A percentile compares a stretch with the other conserved stretches of the same genome.
Conservation (phyloP, 2,888 invertebrate genomes). For the Sphecodes monilicornis region DNA sequence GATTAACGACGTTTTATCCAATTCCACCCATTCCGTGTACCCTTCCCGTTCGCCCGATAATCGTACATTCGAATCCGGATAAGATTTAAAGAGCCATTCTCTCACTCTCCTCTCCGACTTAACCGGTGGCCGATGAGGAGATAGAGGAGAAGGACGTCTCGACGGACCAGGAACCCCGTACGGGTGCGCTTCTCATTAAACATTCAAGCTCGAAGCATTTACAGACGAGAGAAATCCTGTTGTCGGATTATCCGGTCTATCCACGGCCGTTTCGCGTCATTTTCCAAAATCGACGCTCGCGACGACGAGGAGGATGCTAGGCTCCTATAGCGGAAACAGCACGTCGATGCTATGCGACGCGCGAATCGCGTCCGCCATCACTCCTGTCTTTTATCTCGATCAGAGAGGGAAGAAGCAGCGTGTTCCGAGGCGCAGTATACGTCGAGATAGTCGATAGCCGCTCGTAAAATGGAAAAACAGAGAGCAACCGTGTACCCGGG, state of each 20-base stretch:
- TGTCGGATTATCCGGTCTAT: constrained; percentile 35
- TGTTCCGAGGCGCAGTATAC: neutral
- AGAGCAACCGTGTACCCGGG: neutral
- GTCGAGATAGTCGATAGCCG: neutral
- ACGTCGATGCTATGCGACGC: neutral
- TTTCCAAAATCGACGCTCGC: neutral
- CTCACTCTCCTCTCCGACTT: neutral
- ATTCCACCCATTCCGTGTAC: constrained; percentile 74
- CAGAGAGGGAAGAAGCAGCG: neutral
- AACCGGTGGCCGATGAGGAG: neutral
- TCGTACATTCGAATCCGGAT: constrained; percentile 71
- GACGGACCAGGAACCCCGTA: constrained; percentile 39
- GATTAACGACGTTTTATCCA: constrained; percentile 74
- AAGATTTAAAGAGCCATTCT: constrained; percentile 73
- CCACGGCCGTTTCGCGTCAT: constrained; percentile 23
- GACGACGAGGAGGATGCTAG: too few species aligned
- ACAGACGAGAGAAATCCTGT: constrained; percentile 31
- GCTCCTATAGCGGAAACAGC: neutral
- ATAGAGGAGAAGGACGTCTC: neutral
- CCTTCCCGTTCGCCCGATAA: constrained; percentile 66
- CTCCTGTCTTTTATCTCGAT: neutral
- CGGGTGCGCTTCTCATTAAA: constrained; percentile 68
- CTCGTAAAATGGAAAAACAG: constrained; percentile 24
- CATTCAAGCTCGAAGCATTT: constrained; percentile 41
- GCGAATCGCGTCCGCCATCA: neutral